phyloP scores from a whole-genome alignment of 2,113 vertebrate species.

The Chloroceryle aenea region DNA sequence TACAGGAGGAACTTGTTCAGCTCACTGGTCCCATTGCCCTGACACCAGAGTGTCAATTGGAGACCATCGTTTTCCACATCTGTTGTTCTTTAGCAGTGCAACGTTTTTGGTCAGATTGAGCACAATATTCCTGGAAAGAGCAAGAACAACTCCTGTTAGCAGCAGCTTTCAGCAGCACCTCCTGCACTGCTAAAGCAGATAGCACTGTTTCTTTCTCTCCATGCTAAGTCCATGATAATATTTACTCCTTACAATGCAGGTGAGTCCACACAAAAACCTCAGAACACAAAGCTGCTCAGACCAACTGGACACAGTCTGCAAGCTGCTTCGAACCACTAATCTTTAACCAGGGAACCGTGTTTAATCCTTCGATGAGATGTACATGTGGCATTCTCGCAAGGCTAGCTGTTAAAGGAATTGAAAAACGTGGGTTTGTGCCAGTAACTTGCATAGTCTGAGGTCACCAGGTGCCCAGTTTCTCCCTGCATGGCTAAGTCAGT shows the following conservation, averaged over 20 bases:
- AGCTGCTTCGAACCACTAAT: neutral
- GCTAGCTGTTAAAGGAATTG: neutral
- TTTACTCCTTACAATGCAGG: neutral
- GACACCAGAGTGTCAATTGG: neutral
- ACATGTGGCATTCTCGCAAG: neutral
- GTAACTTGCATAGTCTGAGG: neutral
- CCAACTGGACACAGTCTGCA: neutral
- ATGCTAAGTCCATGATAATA: neutral
- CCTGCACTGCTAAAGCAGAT: neutral
- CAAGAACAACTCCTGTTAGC: neutral
- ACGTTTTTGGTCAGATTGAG: neutral
- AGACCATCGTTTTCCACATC: neutral
- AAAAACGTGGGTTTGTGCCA: neutral
- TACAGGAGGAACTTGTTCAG: neutral
- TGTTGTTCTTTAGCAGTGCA: neutral
- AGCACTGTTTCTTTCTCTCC: neutral
- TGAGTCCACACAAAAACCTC: neutral
- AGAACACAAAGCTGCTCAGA: neutral
- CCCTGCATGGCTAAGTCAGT: neutral
- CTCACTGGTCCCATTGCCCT: neutral
- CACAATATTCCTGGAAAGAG: neutral
- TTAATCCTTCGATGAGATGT: neutral
- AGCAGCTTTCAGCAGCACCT: rapidly evolving
- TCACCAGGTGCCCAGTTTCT: no score
- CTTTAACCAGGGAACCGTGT: neutral